Evolutionary conservation across 2,888 invertebrate species (phyloP), one percentile per base, ranked within the genome.

Genomic region (Isoperla grammatica): DNA sequence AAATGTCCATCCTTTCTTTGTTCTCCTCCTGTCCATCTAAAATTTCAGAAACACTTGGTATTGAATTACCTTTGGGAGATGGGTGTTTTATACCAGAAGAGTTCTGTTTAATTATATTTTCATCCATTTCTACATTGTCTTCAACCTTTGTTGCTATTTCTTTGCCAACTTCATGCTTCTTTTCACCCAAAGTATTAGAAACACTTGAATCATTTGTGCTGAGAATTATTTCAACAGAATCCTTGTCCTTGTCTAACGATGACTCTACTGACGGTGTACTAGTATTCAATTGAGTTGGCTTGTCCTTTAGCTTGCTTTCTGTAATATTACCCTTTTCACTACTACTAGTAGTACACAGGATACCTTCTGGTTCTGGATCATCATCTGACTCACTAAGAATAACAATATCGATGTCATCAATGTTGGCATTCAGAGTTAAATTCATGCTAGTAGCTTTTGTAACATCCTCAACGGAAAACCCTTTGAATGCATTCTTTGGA

Each of bases 261-360:
- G 22, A n/a, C 9, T 48, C 48, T 29, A 29, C 29, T 29, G n/a
- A n/a, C 8, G 29, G 29, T 29, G 5, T 29, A 6, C 29, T 29
- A 6, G 29, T 8, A 8, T 29, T 29, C n/a, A n/a, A 29, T 29
- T 54, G 40, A 54, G 64, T 57, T 35, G 43, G 56, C 58, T 63
- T 57, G 13, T 29, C 17, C 9, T 20, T 15, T 22, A 63, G 59
- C 29, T 62, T 46, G 46, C 49, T 45, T 56, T 64, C 56, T 39
- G 42, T 57, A 60, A 63, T 59, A 60, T 46, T 61, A 40, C 63
- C 61, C 12, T 61, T 57, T 39, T 61, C 57, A n/a, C n/a, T n/a
- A n/a, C n/a, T n/a, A n/a, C n/a, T n/a, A n/a, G n/a, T n/a, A n/a
- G n/a, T n/a, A n/a, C n/a, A n/a, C 43, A 63, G 66, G 56, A 29